Conservation (phyloP, 1,140 invertebrate species). For the Papilio glaucus region DNA sequence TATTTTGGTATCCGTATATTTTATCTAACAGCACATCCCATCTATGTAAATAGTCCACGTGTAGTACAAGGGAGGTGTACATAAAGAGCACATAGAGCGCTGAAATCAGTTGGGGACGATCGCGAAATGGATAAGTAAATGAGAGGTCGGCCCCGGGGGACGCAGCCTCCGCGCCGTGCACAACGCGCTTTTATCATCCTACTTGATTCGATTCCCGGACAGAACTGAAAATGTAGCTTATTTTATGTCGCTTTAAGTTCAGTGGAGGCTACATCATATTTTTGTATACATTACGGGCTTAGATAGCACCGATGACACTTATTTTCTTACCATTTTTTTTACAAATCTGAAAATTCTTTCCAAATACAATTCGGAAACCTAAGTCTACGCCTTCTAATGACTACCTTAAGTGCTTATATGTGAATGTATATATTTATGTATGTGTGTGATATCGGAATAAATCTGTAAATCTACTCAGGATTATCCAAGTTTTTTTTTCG, state of each 20-base stretch:
- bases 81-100: conserved; percentile 25
- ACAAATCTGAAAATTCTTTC: too few species aligned
- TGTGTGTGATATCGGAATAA: neutral
- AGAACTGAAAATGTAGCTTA: conserved; percentile 27
- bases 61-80: conserved; percentile 24
- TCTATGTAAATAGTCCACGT: conserved; percentile 33
- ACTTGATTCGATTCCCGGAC: conserved; percentile 28
- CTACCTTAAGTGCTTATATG: too few species aligned
- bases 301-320: too few species aligned
- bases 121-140: conserved; percentile 38
- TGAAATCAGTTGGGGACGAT: conserved; percentile 38
- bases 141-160: conserved; percentile 32
- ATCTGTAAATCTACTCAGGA: too few species aligned
- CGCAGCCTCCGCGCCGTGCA: conserved; percentile 27
- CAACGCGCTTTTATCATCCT: conserved; percentile 31
- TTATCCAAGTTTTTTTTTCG: neutral
- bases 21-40: neutral
- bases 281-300: neutral
- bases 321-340: too few species aligned
- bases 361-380: too few species aligned
- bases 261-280: neutral
- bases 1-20: neutral
- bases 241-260: neutral
- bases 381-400: too few species aligned
- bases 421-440: too few species aligned